Conservation (phyloP, 2,797 vertebrate species). For the Lacerta viridis region DNA sequence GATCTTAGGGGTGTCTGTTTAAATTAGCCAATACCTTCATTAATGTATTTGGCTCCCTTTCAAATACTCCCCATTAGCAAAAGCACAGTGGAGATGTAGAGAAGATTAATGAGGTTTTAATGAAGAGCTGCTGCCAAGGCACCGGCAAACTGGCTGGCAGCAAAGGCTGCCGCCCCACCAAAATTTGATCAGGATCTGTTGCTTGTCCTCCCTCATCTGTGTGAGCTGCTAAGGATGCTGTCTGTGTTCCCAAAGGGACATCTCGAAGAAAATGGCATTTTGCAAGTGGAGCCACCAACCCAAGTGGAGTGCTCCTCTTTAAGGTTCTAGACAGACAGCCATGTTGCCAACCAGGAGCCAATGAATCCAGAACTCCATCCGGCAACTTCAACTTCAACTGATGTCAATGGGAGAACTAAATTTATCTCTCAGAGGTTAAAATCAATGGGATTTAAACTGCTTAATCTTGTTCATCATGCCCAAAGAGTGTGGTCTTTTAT, state of each 20-base stretch:
- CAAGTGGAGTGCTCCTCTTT: neutral
- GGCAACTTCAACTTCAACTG: neutral
- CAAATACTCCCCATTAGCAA: conserved; percentile 8
- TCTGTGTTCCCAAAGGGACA: no score
- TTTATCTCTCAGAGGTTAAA: neutral
- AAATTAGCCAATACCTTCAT: conserved; percentile 23
- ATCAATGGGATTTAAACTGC: neutral
- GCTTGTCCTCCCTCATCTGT: neutral
- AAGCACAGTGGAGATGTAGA: conserved; percentile 18
- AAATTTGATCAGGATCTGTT: neutral
- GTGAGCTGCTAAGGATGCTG: neutral
- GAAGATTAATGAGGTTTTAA: conserved; percentile 39
- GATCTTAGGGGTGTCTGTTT: neutral
- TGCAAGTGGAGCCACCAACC: neutral
- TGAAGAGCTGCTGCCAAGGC: conserved; percentile 24
- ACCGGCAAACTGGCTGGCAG: conserved; percentile 9
- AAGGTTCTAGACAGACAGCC: neutral
- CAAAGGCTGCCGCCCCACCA: neutral
- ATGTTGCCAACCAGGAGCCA: neutral
- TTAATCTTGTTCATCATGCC: neutral
- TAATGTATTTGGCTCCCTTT: conserved; percentile 12
- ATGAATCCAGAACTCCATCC: neutral
- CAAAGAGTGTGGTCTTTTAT: neutral
- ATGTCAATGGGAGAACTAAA: neutral
- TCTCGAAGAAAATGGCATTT: neutral